Evolutionary conservation across 2,888 invertebrate genomes (phyloP), one percentile per base, ranked within the genome.

Genomic region (Thalpophila matura): DNA sequence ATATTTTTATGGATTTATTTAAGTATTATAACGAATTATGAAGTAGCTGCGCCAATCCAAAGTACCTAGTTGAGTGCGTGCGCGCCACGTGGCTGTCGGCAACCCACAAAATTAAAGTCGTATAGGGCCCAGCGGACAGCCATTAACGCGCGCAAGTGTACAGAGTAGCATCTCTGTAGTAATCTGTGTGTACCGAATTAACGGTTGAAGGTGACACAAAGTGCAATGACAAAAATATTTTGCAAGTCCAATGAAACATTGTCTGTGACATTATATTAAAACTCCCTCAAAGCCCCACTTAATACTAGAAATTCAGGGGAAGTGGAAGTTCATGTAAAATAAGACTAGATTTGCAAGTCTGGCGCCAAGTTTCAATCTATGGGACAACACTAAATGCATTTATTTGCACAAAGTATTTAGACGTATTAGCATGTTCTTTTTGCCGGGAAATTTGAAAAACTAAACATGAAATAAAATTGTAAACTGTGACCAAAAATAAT

Each of bases 321-420:
- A 61, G 74, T 43, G 60, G 77, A 0, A 79, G 89, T 31, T 85
- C 86, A 77, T 57, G 61, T 42, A 57, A 68, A n/a, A n/a, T n/a
- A n/a, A n/a, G 33, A 35, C 53, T 87, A 86, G 90, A 51, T 51
- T 56, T 4, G 6, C 38, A 24, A 37, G 65, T 75, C 81, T 74
- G 84, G 86, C 87, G 88, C 87, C 84, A 81, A 85, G 80, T 74
- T 85, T 82, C 86, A 81, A 80, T 82, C 76, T 73, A 62, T 70
- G 64, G 75, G 14, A 66, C 68, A 60, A 51, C 56, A 67, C 57
- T 64, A 86, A 84, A 87, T 84, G 79, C 82, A 81, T 81, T 81
- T 74, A 68, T 81, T 84, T 80, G 73, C 81, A 83, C 88, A 83
- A 61, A 73, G 86, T 79, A 89, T 50, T 63, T 85, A 83, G 91